A percentile compares a stretch with the other conserved stretches of the same genome.
Evolutionary conservation across 2,888 invertebrate species (phyloP).

Genomic region (Magallana nippona): DNA sequence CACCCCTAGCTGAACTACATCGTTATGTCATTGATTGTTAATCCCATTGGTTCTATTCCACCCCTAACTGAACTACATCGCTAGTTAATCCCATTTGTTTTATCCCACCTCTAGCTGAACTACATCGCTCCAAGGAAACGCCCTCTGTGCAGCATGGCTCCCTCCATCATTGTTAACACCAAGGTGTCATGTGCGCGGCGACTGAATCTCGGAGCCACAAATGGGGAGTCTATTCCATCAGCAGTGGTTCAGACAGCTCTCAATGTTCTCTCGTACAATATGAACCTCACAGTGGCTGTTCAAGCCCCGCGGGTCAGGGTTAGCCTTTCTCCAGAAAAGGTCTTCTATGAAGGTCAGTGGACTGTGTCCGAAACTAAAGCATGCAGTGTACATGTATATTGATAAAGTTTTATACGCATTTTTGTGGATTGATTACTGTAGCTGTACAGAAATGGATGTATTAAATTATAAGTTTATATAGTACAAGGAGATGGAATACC

Average conservation of each 20-base stretch:
- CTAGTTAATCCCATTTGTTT: too few relatives aligned
- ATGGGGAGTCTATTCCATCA: slow-evolving; percentile 70
- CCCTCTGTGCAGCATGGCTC: slow-evolving; percentile 73
- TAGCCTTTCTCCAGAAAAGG: slow-evolving; percentile 61
- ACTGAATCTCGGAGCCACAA: slow-evolving; percentile 72
- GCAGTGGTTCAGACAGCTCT: slow-evolving; percentile 69
- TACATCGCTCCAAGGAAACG: slow-evolving; percentile 65
- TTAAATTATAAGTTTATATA: too few relatives aligned
- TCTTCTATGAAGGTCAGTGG: slow-evolving; percentile 65
- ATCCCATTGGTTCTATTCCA: too few relatives aligned
- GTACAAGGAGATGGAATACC: too few relatives aligned
- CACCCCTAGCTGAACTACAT: too few relatives aligned
- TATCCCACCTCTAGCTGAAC: slow-evolving; percentile 39
- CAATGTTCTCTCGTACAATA: slow-evolving; percentile 67
- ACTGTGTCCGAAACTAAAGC: background rate
- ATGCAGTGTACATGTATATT: too few relatives aligned
- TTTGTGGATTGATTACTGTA: background rate
- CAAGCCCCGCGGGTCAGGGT: slow-evolving; percentile 66
- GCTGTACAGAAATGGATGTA: too few relatives aligned
- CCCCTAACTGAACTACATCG: too few relatives aligned
- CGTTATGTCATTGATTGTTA: too few relatives aligned
- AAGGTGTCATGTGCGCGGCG: slow-evolving; percentile 73
- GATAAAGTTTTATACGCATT: background rate
- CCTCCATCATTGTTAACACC: slow-evolving; percentile 71
- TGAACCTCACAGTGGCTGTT: slow-evolving; percentile 62